Evolutionary conservation across 2,888 invertebrate genomes (phyloP).

Genomic region (Ophonus ardosiacus): DNA sequence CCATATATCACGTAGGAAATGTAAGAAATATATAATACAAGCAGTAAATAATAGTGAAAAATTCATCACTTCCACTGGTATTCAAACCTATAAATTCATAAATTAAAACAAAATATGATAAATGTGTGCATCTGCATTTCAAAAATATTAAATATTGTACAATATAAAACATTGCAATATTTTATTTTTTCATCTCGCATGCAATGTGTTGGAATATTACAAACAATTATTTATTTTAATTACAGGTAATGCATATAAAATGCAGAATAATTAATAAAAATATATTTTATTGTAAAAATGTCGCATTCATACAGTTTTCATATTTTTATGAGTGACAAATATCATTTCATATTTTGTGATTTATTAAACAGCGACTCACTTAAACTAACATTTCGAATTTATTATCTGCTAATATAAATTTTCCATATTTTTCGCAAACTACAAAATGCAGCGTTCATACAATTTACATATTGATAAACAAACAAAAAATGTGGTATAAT

Average conservation of each 20-base stretch:
- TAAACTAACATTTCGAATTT: background rate
- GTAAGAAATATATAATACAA: no score
- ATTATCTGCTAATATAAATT: background rate
- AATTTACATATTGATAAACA: background rate
- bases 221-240: background rate
- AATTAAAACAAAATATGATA: no score
- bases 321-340: background rate
- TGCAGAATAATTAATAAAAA: background rate
- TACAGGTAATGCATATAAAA: background rate
- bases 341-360: background rate
- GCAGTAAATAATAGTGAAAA: no score
- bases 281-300: background rate
- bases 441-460: background rate
- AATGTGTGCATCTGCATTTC: no score
- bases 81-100: no score
- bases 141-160: no score
- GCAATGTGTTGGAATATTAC: no score
- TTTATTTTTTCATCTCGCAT: no score
- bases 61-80: no score
- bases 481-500: background rate
- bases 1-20: no score
- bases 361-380: background rate
- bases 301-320: background rate
- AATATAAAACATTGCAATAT: no score
- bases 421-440: background rate